Evolutionary conservation across 2,797 vertebrate genomes (phyloP).

Genomic region (Hyperoplus immaculatus): DNA sequence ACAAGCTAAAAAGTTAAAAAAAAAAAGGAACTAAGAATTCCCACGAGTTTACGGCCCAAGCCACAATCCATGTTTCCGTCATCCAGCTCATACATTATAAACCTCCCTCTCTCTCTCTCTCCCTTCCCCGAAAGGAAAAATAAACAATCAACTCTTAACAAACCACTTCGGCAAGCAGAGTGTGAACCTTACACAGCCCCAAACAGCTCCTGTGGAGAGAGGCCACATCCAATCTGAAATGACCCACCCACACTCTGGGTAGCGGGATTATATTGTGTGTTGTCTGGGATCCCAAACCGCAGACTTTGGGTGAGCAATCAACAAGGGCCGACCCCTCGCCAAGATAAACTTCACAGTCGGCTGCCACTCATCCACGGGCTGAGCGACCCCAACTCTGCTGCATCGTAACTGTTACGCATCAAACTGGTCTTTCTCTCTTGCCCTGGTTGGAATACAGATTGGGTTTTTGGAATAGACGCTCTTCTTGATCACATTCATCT

Average conservation of each 20-base stretch:
- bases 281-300: conserved; percentile 65
- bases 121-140: conserved; percentile 41
- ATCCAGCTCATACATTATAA: conserved; percentile 43
- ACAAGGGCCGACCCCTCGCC: conserved; percentile 54
- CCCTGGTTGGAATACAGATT: conserved; percentile 14
- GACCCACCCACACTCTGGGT: conserved; percentile 48
- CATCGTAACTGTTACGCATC: conserved; percentile 11
- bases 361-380: conserved; percentile 60
- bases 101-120: conserved; percentile 23
- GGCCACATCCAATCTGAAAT: conserved; percentile 63
- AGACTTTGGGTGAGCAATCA: conserved; percentile 68
- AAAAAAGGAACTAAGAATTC: conserved; percentile 57
- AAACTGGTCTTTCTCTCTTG: background rate
- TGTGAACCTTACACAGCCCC: conserved; percentile 65
- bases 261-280: conserved; percentile 60
- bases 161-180: conserved; percentile 54
- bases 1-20: conserved; percentile 54
- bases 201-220: conserved; percentile 61
- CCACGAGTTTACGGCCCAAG: conserved; percentile 49
- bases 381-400: conserved; percentile 17
- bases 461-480: conserved; percentile 53
- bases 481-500: conserved; percentile 47
- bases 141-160: conserved; percentile 69
- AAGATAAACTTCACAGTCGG: conserved; percentile 71
- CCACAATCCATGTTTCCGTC: conserved; percentile 54